phyloP scores from a whole-genome alignment of 1,140 invertebrate species.

The Thalassaphorura encarpata region DNA sequence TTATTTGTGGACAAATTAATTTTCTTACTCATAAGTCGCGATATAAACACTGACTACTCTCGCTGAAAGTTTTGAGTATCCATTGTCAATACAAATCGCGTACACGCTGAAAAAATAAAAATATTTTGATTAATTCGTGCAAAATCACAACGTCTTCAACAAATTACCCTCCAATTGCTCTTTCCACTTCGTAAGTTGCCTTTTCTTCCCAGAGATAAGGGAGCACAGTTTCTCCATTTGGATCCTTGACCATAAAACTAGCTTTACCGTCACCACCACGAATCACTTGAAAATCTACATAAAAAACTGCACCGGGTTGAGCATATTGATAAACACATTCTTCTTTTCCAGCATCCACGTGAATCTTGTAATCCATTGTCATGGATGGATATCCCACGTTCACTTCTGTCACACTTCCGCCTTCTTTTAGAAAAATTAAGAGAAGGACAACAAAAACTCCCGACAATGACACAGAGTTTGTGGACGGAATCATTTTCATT shows the following conservation, averaged over 20 bases:
- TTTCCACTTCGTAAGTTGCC: too few species aligned
- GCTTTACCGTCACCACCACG: conserved; percentile 17
- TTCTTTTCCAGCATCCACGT: conserved; percentile 84
- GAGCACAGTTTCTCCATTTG: conserved; percentile 60
- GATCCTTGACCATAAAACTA: conserved; percentile 2
- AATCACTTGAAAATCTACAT: conserved; percentile 77
- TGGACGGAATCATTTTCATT: too few species aligned
- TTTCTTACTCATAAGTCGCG: conserved; percentile 70
- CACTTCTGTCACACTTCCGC: too few species aligned
- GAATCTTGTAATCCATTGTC: conserved; percentile 46
- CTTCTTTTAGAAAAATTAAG: too few species aligned
- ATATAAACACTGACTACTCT: conserved; percentile 91
- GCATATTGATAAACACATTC: conserved; percentile 91
- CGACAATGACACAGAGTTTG: too few species aligned
- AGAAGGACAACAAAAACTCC: too few species aligned
- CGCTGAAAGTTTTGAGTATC: conserved; percentile 78
- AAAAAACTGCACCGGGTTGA: conserved; percentile 76
- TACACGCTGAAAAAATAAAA: conserved; percentile 76
- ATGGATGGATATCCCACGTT: too few species aligned
- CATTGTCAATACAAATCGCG: conserved; percentile 89
- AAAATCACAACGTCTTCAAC: too few species aligned
- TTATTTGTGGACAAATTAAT: too few species aligned
- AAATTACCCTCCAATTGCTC: too few species aligned
- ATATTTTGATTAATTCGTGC: too few species aligned
- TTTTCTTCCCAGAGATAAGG: conserved; percentile 84